Evolutionary conservation across 2,113 vertebrate species (phyloP).

Genomic region (Brachirus orientalis): DNA sequence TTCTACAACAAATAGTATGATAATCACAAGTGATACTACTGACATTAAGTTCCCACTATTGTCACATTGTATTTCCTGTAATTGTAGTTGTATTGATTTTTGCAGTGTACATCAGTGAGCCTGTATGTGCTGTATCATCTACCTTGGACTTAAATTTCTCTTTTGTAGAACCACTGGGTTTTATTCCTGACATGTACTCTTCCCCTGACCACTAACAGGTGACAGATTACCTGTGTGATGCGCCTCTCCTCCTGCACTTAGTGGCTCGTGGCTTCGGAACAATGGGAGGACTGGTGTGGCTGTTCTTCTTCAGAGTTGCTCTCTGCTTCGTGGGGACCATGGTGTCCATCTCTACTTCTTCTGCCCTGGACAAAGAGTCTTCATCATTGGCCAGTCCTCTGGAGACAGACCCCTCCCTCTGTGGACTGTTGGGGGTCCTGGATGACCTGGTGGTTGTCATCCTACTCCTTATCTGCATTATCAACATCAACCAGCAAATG

Average conservation of each 20-base stretch:
- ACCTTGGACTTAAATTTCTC: no score
- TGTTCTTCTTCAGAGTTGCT: constrained; percentile 82
- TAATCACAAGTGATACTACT: no score
- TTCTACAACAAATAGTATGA: no score
- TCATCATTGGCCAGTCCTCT: constrained; percentile 15
- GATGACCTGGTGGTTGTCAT: constrained; percentile 84
- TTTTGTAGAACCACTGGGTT: no score
- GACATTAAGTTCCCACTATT: no score
- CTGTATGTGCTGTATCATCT: no score
- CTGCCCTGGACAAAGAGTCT: constrained; percentile 34
- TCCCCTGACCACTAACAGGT: constrained; percentile 63
- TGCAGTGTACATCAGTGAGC: no score
- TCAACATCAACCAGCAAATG: constrained; percentile 86
- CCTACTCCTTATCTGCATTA: constrained; percentile 83
- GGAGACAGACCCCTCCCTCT: constrained; percentile 74
- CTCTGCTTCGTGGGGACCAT: constrained; percentile 82
- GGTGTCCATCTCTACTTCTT: constrained; percentile 76
- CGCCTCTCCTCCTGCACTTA: constrained; percentile 77
- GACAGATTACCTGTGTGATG: constrained; percentile 84
- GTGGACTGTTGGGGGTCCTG: constrained; percentile 77
- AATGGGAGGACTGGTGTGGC: constrained; percentile 78
- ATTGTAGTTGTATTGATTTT: no score
- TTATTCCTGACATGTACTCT: not conserved
- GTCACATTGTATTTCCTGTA: no score
- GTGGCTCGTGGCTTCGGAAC: constrained; percentile 75